phyloP scores from a whole-genome alignment of 2,797 vertebrate genomes.

The Mycteria americana region DNA sequence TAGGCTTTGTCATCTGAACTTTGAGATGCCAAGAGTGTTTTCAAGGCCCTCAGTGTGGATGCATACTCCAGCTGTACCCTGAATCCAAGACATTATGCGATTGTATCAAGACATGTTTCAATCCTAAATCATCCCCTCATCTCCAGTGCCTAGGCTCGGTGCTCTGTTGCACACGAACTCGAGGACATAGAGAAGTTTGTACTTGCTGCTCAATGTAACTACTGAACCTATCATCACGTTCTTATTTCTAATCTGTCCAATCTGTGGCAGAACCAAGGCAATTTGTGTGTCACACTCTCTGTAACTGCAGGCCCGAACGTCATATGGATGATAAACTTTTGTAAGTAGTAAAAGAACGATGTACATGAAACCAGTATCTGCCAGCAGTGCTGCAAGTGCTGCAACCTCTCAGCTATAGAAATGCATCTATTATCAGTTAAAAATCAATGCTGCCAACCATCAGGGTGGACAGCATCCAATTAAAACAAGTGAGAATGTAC shows the following conservation, averaged over 20 bases:
- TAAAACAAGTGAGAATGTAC: background rate
- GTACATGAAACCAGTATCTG: background rate
- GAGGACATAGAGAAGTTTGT: background rate
- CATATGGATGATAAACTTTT: background rate
- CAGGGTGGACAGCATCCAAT: background rate
- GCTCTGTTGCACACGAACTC: background rate
- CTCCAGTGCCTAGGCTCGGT: background rate
- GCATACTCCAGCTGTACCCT: background rate
- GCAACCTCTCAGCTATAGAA: background rate
- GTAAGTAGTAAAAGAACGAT: background rate
- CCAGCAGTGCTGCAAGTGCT: background rate
- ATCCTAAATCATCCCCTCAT: background rate
- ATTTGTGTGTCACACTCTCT: background rate
- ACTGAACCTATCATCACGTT: background rate
- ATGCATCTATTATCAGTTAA: background rate
- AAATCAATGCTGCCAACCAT: background rate
- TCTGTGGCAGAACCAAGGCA: background rate
- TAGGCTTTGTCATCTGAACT: background rate
- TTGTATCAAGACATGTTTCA: background rate
- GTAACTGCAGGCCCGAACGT: background rate
- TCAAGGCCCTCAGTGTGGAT: background rate
- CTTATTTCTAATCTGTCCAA: background rate
- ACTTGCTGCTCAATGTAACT: background rate
- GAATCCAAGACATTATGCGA: background rate
- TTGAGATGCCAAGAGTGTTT: background rate